A percentile compares a stretch with the other conserved stretches of the same genome.
These are phyloP conservation scores for Chironomus striatipennis DNA, from an alignment of 1,140 invertebrate genomes.

Conservation along the genomic window DNA sequence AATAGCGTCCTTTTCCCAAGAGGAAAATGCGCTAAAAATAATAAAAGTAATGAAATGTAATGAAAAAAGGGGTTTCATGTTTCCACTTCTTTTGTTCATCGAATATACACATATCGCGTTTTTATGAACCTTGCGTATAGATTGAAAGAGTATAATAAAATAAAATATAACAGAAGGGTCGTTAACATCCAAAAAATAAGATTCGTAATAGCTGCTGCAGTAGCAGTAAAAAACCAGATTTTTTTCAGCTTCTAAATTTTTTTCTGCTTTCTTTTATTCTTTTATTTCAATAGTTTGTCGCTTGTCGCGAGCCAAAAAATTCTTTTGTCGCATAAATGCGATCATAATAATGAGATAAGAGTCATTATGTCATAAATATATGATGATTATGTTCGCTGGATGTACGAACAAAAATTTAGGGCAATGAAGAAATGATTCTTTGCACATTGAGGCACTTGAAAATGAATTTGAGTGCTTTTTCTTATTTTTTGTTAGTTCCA, in stretches of 20 bases:
- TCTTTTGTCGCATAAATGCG: not conserved
- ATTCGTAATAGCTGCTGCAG: not conserved
- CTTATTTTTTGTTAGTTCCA: not conserved
- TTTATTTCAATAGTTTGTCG: no score
- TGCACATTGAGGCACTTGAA: no score
- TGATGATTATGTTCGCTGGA: not conserved
- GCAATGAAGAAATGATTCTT: not conserved
- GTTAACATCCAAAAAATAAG: not conserved
- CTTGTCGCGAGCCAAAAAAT: not conserved
- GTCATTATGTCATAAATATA: conserved; percentile 9
- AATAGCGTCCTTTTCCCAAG: no score
- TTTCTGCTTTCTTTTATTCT: no score
- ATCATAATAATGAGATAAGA: conserved; percentile 5
- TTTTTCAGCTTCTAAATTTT: no score
- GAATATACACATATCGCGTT: not conserved
- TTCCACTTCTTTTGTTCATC: not conserved
- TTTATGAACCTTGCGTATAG: not conserved
- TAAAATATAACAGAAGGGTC: not conserved
- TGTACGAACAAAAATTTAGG: not conserved
- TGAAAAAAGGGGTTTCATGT: conserved; percentile 14
- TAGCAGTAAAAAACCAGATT: not conserved
- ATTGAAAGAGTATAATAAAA: not conserved
- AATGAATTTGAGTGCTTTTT: not conserved
- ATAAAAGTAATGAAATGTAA: no score
- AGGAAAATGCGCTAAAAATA: no score